Conservation (phyloP, 2,113 vertebrate genomes). For the Hiodon tergisus region DNA sequence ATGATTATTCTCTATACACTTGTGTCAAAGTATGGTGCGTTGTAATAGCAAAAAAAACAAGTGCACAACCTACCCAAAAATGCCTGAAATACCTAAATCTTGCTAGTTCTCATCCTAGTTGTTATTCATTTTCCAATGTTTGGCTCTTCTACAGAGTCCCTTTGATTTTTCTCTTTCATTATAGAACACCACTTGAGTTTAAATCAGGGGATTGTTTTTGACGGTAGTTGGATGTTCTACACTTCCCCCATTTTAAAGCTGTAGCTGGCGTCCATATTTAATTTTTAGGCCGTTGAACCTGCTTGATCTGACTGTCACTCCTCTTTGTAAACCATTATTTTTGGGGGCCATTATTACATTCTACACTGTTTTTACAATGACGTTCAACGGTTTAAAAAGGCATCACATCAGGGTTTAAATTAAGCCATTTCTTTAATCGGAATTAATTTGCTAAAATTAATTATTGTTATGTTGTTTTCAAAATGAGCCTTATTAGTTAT, state of each 20-base stretch:
- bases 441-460: constrained; percentile 36
- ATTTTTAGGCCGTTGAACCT: not conserved
- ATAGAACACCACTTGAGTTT: constrained; percentile 1
- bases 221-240: not conserved
- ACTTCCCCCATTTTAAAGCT: constrained; percentile 20
- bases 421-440: not conserved
- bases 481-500: not conserved
- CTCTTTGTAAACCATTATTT: constrained; percentile 18
- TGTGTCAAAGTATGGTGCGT: too few relatives aligned
- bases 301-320: not conserved
- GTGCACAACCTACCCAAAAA: not conserved
- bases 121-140: not conserved
- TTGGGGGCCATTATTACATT: not conserved
- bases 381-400: not conserved
- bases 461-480: not conserved
- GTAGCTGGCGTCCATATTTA: constrained; percentile 12
- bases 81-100: not conserved
- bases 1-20: constrained; percentile 20
- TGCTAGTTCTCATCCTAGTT: not conserved
- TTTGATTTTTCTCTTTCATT: constrained; percentile 15
- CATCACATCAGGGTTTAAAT: not conserved
- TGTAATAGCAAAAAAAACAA: not conserved
- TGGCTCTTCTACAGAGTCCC: constrained; percentile 1
- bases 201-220: constrained; percentile 14
- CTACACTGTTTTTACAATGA: not conserved